Evolutionary conservation across 1,140 invertebrate species (phyloP).

Genomic region (Archegozetes longisetosus): DNA sequence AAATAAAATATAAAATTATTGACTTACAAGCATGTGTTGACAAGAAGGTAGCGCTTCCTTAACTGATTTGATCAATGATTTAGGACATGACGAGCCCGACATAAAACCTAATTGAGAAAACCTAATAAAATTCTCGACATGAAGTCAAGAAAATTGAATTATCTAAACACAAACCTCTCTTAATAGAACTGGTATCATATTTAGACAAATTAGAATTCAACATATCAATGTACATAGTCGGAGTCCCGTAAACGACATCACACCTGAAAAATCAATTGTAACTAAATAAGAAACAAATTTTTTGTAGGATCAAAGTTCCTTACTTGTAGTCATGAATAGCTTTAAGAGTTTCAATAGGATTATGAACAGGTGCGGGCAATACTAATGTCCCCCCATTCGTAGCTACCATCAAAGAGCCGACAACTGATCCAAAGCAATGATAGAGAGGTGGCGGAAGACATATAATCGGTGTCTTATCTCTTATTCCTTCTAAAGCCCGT

Average conservation of each 20-base stretch:
- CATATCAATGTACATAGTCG: slow-evolving; percentile 90
- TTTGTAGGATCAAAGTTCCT: no score
- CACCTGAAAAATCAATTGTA: slow-evolving; percentile 43
- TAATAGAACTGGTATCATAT: slow-evolving; percentile 30
- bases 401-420: slow-evolving; percentile 44
- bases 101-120: slow-evolving; percentile 32
- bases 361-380: slow-evolving; percentile 48
- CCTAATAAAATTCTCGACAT: neutral
- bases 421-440: slow-evolving; percentile 69
- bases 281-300: no score
- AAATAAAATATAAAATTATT: no score
- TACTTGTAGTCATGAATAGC: slow-evolving; percentile 52
- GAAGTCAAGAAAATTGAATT: no score
- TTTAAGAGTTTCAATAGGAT: slow-evolving; percentile 45
- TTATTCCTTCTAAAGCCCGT: slow-evolving; percentile 37
- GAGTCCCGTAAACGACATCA: slow-evolving; percentile 67
- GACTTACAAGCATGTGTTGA: slow-evolving; percentile 9
- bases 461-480: slow-evolving; percentile 28
- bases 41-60: slow-evolving; percentile 29
- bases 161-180: slow-evolving; percentile 41
- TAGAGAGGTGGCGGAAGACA: slow-evolving; percentile 78
- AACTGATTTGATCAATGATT: slow-evolving; percentile 48
- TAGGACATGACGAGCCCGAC: slow-evolving; percentile 57
- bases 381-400: slow-evolving; percentile 51
- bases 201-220: slow-evolving; percentile 33